Evolutionary conservation across 1,140 invertebrate species (phyloP), one percentile per base, ranked within the genome.

Genomic region (Orussus abietinus): DNA sequence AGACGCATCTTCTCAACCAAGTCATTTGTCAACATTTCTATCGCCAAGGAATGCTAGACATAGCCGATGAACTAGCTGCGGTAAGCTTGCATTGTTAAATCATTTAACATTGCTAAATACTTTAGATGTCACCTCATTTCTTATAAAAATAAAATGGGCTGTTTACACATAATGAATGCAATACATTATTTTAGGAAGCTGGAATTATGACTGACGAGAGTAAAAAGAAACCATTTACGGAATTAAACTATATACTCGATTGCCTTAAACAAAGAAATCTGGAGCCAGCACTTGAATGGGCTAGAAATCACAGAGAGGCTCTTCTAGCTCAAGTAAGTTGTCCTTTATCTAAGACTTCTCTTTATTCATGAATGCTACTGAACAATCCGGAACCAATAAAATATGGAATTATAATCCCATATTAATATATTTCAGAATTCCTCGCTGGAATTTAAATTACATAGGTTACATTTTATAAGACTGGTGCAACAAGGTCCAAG

Each of bases 11-110:
- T 10, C 74, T 98, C 28, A 96, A 97, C 74, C 85, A 94, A 75
- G 90, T 95, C n/a, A 91, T 98, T 26, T 92, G 91, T 57, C 91
- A 97, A 64, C 94, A 98, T 78, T 92, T 96, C 64, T 89, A 93
- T 64, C 80, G 94, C 45, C 90, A 96, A 73, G 95, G 94, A 30
- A 84, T 90, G 80, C 75, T 93, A 25, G 86, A 92, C 48, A 90
- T 95, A 42, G 90, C 90, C 11, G 87, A 93, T 64, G 80, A 85
- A 58, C 73, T 97, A 47, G 82, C 85, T 6, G 65, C 74, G 37
- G 79, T 83, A 66, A 56, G 44, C 53, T 37, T 58, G 42, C 21
- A 42, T 46, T 33, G n/a, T n/a, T 34, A 42, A 22, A 19, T 11
- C 25, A 2, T 13, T 12, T 22, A 28, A 1, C 4, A 17, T 11